Evolutionary conservation across 2,797 vertebrate species (phyloP).

Genomic region (Scleropages formosus): DNA sequence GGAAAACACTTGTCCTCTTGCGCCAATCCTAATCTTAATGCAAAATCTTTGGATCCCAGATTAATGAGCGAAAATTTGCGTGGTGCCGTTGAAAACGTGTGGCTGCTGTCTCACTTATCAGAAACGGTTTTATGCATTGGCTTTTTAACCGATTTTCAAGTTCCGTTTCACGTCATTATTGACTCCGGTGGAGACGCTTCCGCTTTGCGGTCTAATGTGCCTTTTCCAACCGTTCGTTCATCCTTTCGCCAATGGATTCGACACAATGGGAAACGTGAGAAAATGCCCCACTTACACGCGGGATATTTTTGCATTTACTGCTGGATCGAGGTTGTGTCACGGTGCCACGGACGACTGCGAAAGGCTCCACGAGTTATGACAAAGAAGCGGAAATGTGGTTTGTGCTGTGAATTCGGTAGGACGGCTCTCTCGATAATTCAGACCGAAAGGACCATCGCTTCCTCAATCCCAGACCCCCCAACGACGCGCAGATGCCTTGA

Average conservation of each 20-base stretch:
- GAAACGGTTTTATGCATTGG: no score
- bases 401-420: slow-evolving; percentile 22
- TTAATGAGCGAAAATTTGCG: no score
- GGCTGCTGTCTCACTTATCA: no score
- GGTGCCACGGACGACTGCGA: not conserved
- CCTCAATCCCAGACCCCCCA: slow-evolving; percentile 4
- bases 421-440: slow-evolving; percentile 13
- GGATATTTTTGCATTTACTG: not conserved
- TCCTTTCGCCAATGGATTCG: not conserved
- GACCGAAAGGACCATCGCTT: slow-evolving; percentile 33
- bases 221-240: not conserved
- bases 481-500: slow-evolving; percentile 14
- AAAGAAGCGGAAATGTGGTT: not conserved
- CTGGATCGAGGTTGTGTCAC: not conserved
- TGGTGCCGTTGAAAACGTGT: no score
- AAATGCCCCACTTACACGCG: not conserved
- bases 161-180: no score
- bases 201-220: no score
- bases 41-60: no score
- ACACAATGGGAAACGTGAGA: not conserved
- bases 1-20: no score
- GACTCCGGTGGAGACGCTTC: no score
- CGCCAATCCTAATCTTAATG: no score
- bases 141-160: no score
- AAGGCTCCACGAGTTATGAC: not conserved